Conservation (phyloP, 2,797 vertebrate genomes). For the Pteropus rufus region DNA sequence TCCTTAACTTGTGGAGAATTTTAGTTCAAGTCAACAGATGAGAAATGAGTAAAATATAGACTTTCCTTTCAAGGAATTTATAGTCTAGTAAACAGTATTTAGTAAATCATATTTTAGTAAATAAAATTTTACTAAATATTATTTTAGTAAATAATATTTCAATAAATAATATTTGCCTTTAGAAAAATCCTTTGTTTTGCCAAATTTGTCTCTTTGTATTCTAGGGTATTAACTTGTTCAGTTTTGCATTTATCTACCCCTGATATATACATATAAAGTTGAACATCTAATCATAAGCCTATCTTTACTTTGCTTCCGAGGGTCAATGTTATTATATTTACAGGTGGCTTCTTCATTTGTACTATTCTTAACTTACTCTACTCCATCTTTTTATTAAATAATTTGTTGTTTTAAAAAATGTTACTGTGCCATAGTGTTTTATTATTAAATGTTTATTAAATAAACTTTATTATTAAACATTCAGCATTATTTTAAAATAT, state of each 20-base stretch:
- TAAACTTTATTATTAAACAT: not conserved
- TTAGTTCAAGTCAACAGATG: slow-evolving; percentile 11
- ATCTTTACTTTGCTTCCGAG: slow-evolving; percentile 1
- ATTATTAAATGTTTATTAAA: not conserved
- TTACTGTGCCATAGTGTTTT: slow-evolving; percentile 35
- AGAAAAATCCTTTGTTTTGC: not conserved
- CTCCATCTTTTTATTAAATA: slow-evolving; percentile 16
- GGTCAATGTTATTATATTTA: not conserved
- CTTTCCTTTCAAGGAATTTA: not conserved
- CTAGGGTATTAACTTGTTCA: not conserved
- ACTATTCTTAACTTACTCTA: not conserved
- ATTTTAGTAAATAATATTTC: too few species aligned
- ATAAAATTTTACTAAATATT: too few species aligned
- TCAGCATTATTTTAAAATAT: not conserved
- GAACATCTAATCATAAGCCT: slow-evolving; percentile 18
- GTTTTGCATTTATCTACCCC: not conserved
- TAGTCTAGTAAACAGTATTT: not conserved
- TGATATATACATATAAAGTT: not conserved
- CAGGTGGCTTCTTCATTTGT: not conserved
- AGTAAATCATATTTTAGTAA: slow-evolving; percentile 21
- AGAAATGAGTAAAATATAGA: not conserved
- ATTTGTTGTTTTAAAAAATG: slow-evolving; percentile 38
- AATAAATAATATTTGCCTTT: not conserved
- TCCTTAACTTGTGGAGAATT: slow-evolving; percentile 33
- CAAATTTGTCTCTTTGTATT: slow-evolving; percentile 16